Conservation (phyloP, 2,797 vertebrate genomes). For the Fistularia commersonii region DNA sequence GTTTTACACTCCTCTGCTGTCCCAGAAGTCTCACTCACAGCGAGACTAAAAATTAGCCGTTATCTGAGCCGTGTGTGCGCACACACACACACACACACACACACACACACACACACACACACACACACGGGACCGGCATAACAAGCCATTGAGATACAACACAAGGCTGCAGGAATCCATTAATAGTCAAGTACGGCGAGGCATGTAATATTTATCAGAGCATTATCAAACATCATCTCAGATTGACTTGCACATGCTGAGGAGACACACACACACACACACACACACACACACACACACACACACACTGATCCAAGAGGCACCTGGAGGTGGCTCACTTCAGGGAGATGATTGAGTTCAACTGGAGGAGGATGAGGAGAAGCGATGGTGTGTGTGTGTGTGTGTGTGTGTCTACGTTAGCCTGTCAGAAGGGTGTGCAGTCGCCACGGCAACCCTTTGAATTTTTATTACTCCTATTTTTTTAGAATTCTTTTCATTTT, state of each 20-base stretch:
- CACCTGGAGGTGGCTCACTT: conserved; percentile 27
- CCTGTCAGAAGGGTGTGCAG: neutral
- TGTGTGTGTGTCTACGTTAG: neutral
- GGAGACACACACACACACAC: conserved; percentile 24
- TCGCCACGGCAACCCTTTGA: no score
- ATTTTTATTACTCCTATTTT: no score
- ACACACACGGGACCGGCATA: conserved; percentile 37
- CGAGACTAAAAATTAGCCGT: conserved; percentile 31
- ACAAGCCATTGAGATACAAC: conserved; percentile 53
- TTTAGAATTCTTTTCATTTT: no score
- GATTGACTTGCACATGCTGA: conserved; percentile 42
- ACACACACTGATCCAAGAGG: neutral
- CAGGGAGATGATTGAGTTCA: conserved; percentile 37
- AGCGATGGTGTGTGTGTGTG: conserved; percentile 10
- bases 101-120: conserved; percentile 11
- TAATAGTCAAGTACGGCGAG: conserved; percentile 62
- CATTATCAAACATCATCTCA: conserved; percentile 65
- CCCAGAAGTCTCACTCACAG: conserved; percentile 49
- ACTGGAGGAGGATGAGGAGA: conserved; percentile 30
- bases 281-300: conserved; percentile 2
- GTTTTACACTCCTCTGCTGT: conserved; percentile 36
- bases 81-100: no score
- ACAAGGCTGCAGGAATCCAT: conserved; percentile 56
- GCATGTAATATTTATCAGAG: conserved; percentile 68
- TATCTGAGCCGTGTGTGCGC: conserved; percentile 49